Evolutionary conservation across 2,113 vertebrate genomes (phyloP), one percentile per base, ranked within the genome.

Genomic region (Genyomyrus donnyi): DNA sequence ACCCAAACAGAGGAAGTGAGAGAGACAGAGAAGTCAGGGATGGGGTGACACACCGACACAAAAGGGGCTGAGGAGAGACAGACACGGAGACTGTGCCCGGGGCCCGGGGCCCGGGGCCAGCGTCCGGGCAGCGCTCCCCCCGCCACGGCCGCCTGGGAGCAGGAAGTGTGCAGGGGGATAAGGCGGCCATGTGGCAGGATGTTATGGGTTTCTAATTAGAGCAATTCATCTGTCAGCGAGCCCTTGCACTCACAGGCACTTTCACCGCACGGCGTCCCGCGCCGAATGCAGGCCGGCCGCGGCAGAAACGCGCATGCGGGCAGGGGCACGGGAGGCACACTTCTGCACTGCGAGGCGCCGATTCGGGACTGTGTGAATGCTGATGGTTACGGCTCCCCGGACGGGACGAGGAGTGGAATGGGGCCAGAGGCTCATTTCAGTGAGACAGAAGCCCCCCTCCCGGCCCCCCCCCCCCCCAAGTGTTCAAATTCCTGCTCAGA

Each of bases 121-220:
- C 86, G 27, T n/a, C 50, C 35, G 66, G 85, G 48, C 62, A n/a
- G 58, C 5, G 24, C 66, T 53, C 77, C 90, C 89, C 91, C 91
- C 90, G 94, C 93, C 94, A 5, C 66, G 89, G 96, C 48, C 96
- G 96, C 95, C 97, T 96, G 95, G 97, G 97, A 98, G 97, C 98
- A 99, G 98, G 98, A 99, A 99, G 97, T 96, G 97, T 96, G 97
- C 96, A 96, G 95, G 94, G 97, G 98, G 99, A 98, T 98, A 98
- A 97, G 97, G 98, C 97, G 94, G 98, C 98, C 98, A 99, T 99
- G 98, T 99, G 98, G 98, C 98, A 99, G 98, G 98, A 99, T 99
- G 97, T 99, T 99, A 99, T 99, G 98, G 97, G 97, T 98, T 98
- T 99, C 98, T 98, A 99, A 99, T 99, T 99, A 99, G 98, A 97